A percentile compares a stretch with the other conserved stretches of the same genome.
Conservation (phyloP, 92 coral and sea anemone species). For the Galaxea fascicularis region DNA sequence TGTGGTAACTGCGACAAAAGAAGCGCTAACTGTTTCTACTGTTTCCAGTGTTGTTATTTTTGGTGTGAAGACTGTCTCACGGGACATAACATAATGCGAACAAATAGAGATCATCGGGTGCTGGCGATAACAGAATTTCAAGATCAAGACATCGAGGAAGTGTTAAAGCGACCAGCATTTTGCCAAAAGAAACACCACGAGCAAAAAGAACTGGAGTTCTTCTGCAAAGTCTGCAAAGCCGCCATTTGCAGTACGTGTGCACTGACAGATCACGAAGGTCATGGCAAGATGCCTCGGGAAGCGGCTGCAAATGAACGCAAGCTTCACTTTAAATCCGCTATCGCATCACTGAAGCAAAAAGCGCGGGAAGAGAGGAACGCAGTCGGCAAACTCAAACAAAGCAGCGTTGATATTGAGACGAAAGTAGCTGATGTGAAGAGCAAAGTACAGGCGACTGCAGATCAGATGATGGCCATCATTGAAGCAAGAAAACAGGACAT, state of each 20-base stretch:
- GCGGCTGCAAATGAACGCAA: no score
- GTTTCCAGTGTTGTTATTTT: constrained; percentile 10
- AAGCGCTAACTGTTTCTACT: constrained; percentile 6
- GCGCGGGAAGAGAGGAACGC: neutral
- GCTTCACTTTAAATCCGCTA: neutral
- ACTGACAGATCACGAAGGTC: neutral
- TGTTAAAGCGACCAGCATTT: constrained; percentile 2
- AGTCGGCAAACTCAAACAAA: neutral
- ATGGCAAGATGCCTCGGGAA: no score
- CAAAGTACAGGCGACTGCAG: neutral
- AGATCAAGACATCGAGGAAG: neutral
- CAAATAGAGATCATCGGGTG: neutral
- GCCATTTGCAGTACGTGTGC: no score
- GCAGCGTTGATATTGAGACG: neutral
- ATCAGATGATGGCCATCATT: neutral
- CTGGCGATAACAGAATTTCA: neutral
- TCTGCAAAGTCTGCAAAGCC: no score
- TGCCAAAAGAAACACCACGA: no score
- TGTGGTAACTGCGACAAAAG: constrained; percentile 35
- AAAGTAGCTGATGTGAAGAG: neutral
- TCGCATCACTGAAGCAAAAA: neutral
- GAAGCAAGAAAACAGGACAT: neutral
- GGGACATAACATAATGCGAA: neutral
- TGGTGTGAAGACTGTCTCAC: constrained; percentile 20
- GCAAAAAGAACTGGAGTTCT: no score